These are phyloP conservation scores for Cebidichthys violaceus DNA, from an alignment of 2,113 vertebrate species.

Conservation along the genomic window DNA sequence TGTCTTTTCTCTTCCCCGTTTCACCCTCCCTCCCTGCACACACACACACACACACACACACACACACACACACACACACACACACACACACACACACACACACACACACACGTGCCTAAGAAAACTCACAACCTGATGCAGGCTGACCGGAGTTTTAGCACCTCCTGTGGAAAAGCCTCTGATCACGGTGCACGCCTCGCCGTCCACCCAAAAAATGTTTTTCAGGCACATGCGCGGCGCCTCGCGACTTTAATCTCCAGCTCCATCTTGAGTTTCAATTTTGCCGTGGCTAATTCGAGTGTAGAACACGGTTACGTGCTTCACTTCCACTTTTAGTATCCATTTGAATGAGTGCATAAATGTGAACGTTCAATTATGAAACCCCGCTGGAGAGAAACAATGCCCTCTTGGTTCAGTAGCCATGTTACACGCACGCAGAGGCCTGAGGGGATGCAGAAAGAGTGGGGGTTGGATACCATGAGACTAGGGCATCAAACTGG, in stretches of 20 bases:
- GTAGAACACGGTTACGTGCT: slow-evolving; percentile 36
- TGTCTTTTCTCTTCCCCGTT: slow-evolving; percentile 79
- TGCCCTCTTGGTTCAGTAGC: slow-evolving; percentile 82
- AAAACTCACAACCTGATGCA: slow-evolving; percentile 71
- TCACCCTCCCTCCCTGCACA: slow-evolving; percentile 30
- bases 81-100: slow-evolving; percentile 35
- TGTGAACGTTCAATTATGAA: slow-evolving; percentile 78
- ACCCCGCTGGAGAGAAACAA: slow-evolving; percentile 81
- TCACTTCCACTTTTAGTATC: slow-evolving; percentile 64
- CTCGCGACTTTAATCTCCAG: slow-evolving; percentile 26
- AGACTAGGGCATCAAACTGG: slow-evolving; percentile 81
- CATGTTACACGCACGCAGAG: slow-evolving; percentile 68
- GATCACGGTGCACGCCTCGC: slow-evolving; percentile 33
- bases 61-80: neutral
- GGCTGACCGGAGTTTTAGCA: slow-evolving; percentile 64
- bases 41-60: slow-evolving; percentile 25
- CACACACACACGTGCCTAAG: slow-evolving; percentile 25
- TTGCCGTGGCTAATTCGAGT: slow-evolving; percentile 38
- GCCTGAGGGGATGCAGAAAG: slow-evolving; percentile 76
- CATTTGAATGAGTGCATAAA: slow-evolving; percentile 69
- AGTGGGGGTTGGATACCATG: slow-evolving; percentile 83
- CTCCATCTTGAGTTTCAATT: slow-evolving; percentile 51
- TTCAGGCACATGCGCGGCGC: neutral
- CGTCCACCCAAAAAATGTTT: slow-evolving; percentile 26
- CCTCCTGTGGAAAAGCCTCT: slow-evolving; percentile 54